A percentile compares a stretch with the other conserved stretches of the same genome.
Evolutionary conservation across 2,113 vertebrate genomes (phyloP).

Genomic region (Eubucco bourcierii): DNA sequence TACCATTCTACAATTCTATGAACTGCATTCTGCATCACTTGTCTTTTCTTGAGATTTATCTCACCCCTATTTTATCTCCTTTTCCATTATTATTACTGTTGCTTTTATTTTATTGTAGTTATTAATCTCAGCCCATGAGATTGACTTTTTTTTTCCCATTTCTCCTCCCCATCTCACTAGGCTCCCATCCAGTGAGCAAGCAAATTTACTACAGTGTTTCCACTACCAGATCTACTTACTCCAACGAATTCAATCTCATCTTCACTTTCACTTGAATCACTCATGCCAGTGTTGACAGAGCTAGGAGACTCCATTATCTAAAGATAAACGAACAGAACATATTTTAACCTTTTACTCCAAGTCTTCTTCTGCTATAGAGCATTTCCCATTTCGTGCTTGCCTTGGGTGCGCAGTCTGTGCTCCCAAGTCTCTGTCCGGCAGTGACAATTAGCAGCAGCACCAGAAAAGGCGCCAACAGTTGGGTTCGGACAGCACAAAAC

Average conservation of each 20-base stretch:
- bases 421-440: not conserved
- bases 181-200: not conserved
- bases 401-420: not conserved
- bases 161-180: not conserved
- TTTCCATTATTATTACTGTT: not conserved
- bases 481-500: fast-evolving
- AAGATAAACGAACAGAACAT: slow-evolving; percentile 16
- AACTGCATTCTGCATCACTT: not conserved
- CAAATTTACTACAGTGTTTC: not conserved
- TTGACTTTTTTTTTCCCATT: not conserved
- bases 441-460: fast-evolving
- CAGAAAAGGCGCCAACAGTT: fast-evolving
- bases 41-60: not conserved
- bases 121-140: not conserved
- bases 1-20: no score
- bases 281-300: not conserved
- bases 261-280: slow-evolving; percentile 61
- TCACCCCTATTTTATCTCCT: not conserved
- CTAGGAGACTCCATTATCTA: slow-evolving; percentile 64
- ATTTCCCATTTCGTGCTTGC: not conserved
- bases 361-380: not conserved
- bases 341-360: not conserved
- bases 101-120: not conserved
- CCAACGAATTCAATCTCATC: slow-evolving; percentile 77
- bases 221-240: slow-evolving; percentile 59